Conservation (phyloP, 37 sponge, comb jelly and placozoan genomes). For the Ianthella basta region DNA sequence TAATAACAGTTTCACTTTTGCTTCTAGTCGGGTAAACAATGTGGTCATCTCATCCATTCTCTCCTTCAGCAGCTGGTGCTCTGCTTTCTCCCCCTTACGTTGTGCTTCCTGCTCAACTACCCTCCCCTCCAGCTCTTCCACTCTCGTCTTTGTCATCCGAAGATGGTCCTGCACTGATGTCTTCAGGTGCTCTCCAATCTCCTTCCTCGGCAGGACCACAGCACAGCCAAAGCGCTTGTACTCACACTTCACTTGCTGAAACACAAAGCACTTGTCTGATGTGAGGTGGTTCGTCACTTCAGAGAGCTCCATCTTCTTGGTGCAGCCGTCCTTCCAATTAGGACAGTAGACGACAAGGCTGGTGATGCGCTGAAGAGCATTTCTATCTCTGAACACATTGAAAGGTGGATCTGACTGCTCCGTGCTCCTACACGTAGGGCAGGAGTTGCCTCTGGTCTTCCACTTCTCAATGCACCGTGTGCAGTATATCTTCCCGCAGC, state of each 20-base stretch:
- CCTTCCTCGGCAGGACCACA: no score
- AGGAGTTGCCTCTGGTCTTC: neutral
- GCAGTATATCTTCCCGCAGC: neutral
- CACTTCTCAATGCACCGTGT: neutral
- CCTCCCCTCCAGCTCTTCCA: no score
- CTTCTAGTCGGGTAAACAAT: no score
- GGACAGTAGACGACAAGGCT: neutral
- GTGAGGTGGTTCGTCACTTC: neutral
- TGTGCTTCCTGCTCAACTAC: no score
- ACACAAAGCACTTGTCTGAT: neutral
- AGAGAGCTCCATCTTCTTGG: neutral
- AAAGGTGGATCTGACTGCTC: neutral
- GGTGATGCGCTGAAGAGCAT: neutral
- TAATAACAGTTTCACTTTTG: no score
- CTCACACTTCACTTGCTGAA: neutral
- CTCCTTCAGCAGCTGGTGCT: no score
- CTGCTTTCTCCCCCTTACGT: no score
- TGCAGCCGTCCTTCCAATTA: neutral
- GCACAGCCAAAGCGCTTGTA: neutral
- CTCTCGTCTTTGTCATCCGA: no score
- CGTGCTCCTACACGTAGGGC: slow-evolving; percentile 3
- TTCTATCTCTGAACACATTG: neutral
- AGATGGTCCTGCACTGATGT: no score
- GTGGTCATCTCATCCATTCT: no score
- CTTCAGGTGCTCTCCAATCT: no score